phyloP scores from a whole-genome alignment of 2,797 vertebrate genomes.

The Graptemys geographica region DNA sequence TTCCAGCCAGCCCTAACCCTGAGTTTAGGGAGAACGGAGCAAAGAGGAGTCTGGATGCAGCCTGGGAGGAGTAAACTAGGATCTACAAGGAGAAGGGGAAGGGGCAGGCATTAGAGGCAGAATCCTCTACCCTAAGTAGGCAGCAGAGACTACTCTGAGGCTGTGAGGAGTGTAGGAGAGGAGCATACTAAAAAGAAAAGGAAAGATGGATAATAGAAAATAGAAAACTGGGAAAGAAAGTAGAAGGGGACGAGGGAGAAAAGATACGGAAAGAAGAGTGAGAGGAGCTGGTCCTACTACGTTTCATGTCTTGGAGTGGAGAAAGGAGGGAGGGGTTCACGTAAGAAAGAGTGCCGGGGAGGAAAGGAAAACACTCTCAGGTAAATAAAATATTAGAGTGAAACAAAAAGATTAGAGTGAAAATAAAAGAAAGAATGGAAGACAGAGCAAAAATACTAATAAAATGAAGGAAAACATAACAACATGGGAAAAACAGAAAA shows the following conservation, averaged over 20 bases:
- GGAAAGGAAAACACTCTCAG: background rate
- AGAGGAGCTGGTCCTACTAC: background rate
- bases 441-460: background rate
- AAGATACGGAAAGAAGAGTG: background rate
- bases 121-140: background rate
- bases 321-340: background rate
- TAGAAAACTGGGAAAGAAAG: background rate
- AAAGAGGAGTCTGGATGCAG: background rate
- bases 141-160: background rate
- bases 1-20: background rate
- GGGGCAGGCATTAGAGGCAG: background rate
- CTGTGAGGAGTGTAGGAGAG: background rate
- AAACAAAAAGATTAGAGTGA: background rate
- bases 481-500: background rate
- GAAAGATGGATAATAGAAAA: background rate
- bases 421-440: background rate
- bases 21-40: background rate
- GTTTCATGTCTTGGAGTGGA: background rate
- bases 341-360: background rate
- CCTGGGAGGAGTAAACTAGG: background rate
- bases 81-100: background rate
- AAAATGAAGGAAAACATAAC: background rate
- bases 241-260: background rate
- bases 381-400: background rate
- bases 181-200: background rate